Conservation (phyloP, 2,797 vertebrate species). For the Sebastolobus altivelis region DNA sequence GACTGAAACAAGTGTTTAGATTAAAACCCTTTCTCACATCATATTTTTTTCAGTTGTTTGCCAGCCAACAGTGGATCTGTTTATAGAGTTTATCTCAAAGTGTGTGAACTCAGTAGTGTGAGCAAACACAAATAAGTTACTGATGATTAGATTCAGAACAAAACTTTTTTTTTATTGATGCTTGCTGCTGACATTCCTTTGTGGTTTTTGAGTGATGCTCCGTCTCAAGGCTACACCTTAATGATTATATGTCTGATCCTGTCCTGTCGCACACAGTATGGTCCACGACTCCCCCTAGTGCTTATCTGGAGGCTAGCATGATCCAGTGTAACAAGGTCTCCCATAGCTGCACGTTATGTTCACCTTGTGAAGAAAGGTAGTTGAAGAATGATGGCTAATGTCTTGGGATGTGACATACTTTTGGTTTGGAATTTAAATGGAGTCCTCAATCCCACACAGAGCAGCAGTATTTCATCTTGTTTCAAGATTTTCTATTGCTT, state of each 20-base stretch:
- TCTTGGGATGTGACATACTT: constrained; percentile 32
- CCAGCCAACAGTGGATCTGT: background rate
- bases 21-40: background rate
- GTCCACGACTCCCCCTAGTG: constrained; percentile 62
- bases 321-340: background rate
- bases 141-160: background rate
- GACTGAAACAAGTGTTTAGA: background rate
- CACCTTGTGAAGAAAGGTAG: background rate
- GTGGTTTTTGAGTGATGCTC: background rate
- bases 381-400: constrained; percentile 17
- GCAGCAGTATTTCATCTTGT: background rate
- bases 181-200: background rate
- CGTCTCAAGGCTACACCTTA: background rate
- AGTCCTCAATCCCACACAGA: background rate
- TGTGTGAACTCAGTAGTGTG: background rate
- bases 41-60: background rate
- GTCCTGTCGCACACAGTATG: background rate
- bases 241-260: background rate
- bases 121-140: background rate
- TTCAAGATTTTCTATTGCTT: background rate
- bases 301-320: background rate
- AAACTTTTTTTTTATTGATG: background rate
- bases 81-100: background rate
- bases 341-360: background rate
- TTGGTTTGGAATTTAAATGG: background rate